Evolutionary conservation across 2,797 vertebrate genomes (phyloP).

Genomic region (Manis crassicaudata): DNA sequence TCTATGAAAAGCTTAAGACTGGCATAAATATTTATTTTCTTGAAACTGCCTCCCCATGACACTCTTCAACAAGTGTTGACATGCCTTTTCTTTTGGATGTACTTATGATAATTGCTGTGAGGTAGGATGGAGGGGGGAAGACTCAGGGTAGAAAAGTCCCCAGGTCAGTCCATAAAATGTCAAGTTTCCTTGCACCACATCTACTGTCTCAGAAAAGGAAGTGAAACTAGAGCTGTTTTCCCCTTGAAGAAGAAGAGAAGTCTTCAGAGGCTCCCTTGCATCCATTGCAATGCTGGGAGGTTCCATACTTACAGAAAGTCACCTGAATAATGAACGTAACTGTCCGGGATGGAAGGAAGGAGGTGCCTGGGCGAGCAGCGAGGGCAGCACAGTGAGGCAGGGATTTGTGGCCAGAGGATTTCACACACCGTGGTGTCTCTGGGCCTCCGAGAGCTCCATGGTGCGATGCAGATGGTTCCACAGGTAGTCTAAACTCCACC

Average conservation of each 20-base stretch:
- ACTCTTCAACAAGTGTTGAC: constrained; percentile 12
- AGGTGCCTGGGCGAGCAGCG: background rate
- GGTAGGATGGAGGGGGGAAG: background rate
- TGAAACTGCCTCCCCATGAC: constrained; percentile 35
- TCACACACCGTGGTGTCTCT: too few relatives aligned
- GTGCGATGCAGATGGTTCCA: too few relatives aligned
- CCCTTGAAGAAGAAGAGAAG: background rate
- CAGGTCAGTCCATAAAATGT: background rate
- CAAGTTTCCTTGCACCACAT: background rate
- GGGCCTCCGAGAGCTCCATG: background rate
- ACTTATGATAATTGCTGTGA: background rate
- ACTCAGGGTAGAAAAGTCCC: background rate
- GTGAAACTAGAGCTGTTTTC: background rate
- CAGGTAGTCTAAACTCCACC: background rate
- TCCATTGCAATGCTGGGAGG: fast-evolving
- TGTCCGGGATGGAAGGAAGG: background rate
- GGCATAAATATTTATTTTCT: constrained; percentile 72
- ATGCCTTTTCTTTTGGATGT: constrained; percentile 1
- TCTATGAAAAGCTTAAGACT: constrained; percentile 47
- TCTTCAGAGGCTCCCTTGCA: background rate
- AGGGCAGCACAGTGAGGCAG: background rate
- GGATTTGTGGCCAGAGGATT: background rate
- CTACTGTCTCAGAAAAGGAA: background rate
- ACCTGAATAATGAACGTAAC: background rate
- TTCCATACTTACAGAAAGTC: background rate